Evolutionary conservation across 2,797 vertebrate genomes (phyloP), one percentile per base, ranked within the genome.

Genomic region (Oreortyx pictus): DNA sequence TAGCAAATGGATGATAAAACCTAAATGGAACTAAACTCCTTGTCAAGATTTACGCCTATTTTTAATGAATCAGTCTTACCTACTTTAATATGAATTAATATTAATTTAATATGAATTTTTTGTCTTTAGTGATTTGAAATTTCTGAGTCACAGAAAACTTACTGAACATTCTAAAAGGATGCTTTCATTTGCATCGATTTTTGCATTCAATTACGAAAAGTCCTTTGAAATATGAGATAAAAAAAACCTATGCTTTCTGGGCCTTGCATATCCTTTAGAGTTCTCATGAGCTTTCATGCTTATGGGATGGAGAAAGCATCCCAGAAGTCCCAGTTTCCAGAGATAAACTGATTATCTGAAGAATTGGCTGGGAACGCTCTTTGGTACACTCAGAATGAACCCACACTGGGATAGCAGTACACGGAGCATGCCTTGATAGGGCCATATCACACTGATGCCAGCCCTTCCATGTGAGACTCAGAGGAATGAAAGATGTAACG

Each of bases 1-100:
- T n/a, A 50, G 17, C 57, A 76, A 81, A 88, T 72, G 74, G 73
- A 29, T 46, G 75, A 73, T 83, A 91, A 92, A 95, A 70, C 46
- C 44, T 82, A 82, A 86, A 74, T 2, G 5, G 75, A 68, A 77
- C 54, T 59, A 5, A 82, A 72, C 31, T 75, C 50, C 54, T 77
- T 37, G n/a, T 57, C 54, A 72, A 33, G 33, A 22, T 86, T 9
- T 56, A 54, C 16, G 29, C 52, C 27, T 18, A 18, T n/a, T 6
- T 62, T 91, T 74, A 65, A 61, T 76, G 52, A 14, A 62, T 88
- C 0, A 1, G 76, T 18, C 73, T 73, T 14, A 7, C 50, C 29
- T 82, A 15, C 49, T 85, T 79, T 70, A 31, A 17, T 89, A 46
- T 24, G 74, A 56, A 65, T 80, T 85, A 41, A 41, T 41, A 41